Conservation (phyloP, 2,888 invertebrate genomes). For the Eubasilissa splendida region DNA sequence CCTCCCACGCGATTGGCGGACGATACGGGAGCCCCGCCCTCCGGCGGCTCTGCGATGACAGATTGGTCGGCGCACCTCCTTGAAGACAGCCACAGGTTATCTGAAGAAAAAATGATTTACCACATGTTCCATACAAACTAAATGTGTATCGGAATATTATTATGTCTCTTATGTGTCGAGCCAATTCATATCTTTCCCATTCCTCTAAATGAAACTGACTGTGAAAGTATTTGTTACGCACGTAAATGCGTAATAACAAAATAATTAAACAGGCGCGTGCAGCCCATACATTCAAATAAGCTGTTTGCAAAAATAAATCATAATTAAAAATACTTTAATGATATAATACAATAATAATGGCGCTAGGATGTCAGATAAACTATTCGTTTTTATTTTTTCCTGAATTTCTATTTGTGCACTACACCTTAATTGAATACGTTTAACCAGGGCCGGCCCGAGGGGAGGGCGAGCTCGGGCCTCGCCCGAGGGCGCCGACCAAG, state of each 20-base stretch:
- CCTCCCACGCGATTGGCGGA: constrained; percentile 76
- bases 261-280: not conserved
- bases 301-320: no score
- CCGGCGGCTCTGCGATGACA: constrained; percentile 63
- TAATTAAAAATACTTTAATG: no score
- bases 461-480: no score
- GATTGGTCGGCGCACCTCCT: constrained; percentile 64
- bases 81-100: constrained; percentile 50
- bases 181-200: not conserved
- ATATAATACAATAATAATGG: no score
- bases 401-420: no score
- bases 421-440: no score
- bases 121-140: not conserved
- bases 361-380: no score
- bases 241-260: not conserved
- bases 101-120: constrained; percentile 32
- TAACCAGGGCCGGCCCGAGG: no score
- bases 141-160: not conserved
- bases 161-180: not conserved
- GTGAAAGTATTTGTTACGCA: not conserved
- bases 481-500: no score
- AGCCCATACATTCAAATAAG: no score
- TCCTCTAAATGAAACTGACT: not conserved
- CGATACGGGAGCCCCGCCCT: constrained; percentile 64
- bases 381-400: no score